Percentiles rank a stretch among this genome's conserved stretches.
Evolutionary conservation across 2,113 vertebrate species (phyloP).

Genomic region (Microcebus murinus): DNA sequence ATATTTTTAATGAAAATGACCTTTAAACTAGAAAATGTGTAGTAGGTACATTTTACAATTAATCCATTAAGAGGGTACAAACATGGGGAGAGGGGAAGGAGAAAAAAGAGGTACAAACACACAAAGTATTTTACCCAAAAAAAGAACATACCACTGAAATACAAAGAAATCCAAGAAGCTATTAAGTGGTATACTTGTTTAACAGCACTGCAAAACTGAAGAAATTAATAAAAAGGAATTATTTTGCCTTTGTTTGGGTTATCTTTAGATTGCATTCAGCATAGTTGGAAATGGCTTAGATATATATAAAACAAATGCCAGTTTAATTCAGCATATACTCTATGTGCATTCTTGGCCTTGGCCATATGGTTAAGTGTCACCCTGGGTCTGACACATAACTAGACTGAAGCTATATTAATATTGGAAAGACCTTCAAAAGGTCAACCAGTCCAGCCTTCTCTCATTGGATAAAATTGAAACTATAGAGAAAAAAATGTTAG

Average conservation of each 20-base stretch:
- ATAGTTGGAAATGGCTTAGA: background rate
- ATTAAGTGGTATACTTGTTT: background rate
- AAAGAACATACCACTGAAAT: background rate
- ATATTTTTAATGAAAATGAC: slow-evolving; percentile 1
- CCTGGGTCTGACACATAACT: background rate
- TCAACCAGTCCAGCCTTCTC: background rate
- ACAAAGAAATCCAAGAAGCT: background rate
- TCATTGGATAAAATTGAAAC: background rate
- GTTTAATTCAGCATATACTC: background rate
- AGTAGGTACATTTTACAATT: slow-evolving; percentile 4
- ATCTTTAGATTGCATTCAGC: background rate
- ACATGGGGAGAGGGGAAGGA: background rate
- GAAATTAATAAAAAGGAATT: background rate
- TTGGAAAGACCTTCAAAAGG: background rate
- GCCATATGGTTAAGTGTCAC: background rate
- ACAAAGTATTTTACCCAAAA: background rate
- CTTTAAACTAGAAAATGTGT: background rate
- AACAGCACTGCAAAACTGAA: background rate
- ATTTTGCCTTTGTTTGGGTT: background rate
- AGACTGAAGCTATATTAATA: background rate
- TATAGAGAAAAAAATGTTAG: background rate
- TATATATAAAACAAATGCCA: background rate
- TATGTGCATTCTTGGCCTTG: background rate
- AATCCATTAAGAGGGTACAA: background rate
- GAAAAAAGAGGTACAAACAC: too few species aligned